Evolutionary conservation across 2,797 vertebrate species (phyloP).

Genomic region (Myotis daubentonii): DNA sequence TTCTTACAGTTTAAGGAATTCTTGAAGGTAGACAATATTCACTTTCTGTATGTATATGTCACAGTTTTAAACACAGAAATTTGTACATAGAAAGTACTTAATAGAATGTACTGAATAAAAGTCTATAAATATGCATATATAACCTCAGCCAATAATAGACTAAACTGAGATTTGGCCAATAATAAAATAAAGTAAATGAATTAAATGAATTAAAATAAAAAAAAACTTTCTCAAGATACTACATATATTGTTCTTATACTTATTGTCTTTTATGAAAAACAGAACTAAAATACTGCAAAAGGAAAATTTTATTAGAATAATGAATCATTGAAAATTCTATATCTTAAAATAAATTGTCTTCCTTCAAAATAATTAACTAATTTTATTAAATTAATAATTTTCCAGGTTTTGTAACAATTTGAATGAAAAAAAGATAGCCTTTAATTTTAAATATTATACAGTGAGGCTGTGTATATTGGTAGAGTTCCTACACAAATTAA

Average conservation of each 20-base stretch:
- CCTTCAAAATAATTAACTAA: neutral
- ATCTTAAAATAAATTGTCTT: neutral
- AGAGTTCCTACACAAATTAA: neutral
- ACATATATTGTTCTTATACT: neutral
- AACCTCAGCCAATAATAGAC: neutral
- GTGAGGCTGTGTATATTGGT: neutral
- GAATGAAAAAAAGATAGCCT: neutral
- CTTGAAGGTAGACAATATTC: neutral
- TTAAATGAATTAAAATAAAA: neutral
- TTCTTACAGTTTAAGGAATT: neutral
- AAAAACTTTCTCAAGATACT: neutral
- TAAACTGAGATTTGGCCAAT: neutral
- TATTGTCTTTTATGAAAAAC: neutral
- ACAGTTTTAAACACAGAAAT: neutral
- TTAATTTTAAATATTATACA: neutral
- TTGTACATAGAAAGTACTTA: neutral
- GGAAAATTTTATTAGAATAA: neutral
- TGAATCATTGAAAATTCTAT: neutral
- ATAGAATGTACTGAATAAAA: neutral
- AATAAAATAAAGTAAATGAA: neutral
- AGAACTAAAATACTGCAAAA: neutral
- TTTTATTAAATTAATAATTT: neutral
- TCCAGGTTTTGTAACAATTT: neutral
- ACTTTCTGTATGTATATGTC: neutral
- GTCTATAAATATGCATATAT: neutral